Evolutionary conservation across 2,888 invertebrate species (phyloP).

Genomic region (Himalopsyche kuldschensis): DNA sequence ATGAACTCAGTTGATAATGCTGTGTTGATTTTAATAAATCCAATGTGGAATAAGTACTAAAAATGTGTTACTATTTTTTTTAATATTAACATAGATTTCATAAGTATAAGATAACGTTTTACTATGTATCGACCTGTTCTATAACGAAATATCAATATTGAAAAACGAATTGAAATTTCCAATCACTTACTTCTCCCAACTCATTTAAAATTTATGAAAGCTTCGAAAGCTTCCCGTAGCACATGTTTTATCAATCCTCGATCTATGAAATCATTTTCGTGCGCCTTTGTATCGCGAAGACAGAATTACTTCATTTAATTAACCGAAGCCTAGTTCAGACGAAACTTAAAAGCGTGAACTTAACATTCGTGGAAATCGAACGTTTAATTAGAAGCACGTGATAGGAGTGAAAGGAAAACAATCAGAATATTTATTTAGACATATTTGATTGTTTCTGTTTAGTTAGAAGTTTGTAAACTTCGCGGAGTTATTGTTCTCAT

Average conservation of each 20-base stretch:
- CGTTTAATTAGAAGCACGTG: not conserved
- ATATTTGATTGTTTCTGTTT: not conserved
- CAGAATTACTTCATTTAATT: not conserved
- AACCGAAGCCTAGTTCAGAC: not conserved
- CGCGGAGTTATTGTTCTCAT: no score
- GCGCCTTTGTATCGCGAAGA: not conserved
- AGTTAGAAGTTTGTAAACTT: no score
- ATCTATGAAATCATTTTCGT: not conserved
- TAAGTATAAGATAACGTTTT: no score
- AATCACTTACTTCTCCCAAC: no score
- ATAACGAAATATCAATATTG: no score
- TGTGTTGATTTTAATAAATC: no score
- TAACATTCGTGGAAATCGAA: not conserved
- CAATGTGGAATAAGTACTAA: no score
- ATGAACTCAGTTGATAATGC: no score
- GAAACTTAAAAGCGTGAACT: not conserved
- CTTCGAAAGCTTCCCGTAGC: not conserved
- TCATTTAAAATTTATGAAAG: not conserved
- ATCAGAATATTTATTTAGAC: not conserved
- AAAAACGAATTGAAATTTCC: no score
- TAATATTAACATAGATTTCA: no score
- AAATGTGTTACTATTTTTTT: no score
- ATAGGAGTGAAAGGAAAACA: not conserved
- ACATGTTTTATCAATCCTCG: not conserved
- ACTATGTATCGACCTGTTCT: no score